Evolutionary conservation across 2,888 invertebrate genomes (phyloP), one percentile per base, ranked within the genome.

Genomic region (Drepanosiphum platanoidis): DNA sequence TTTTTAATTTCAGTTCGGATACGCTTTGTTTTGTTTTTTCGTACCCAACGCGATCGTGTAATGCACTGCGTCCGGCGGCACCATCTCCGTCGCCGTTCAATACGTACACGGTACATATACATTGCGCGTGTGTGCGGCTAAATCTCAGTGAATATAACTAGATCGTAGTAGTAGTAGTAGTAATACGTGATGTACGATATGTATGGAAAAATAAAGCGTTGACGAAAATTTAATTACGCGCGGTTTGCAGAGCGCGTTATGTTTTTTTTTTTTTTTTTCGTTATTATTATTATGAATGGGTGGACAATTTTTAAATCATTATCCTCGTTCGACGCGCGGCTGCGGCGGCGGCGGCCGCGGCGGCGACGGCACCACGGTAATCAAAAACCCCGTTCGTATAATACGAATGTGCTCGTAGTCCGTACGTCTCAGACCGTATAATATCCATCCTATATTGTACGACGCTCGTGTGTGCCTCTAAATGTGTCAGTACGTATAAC

Each of bases 251-350:
- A 4, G 30, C 68, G 1, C 68, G 18, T 30, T 64, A 11, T 11
- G 5, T 66, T 68, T 61, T 13, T 34, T 7, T 68, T 27, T 64
- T 27, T 27, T 64, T 27, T 13, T 27, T 64, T 27, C 13, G 11
- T 27, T 27, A 64, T 64, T 27, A 27, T 64, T 11, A 13, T 68
- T 32, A 34, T 34, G 18, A 68, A 68, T 68, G 34, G 68, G 68
- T 68, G 68, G 68, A 68, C 68, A 68, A 68, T 68, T 68, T 68
- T 68, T 68, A 34, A 68, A 68, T 68, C 68, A 15, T 68, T 68
- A 68, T 64, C n/a, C 64, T 27, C 64, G 46, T 46, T 18, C 15
- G 5, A 5, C 46, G 64, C 27, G n/a, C 61, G 61, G 22, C 61
- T 3, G 9, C 58, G 58, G 18, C 27, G n/a, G n/a, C n/a, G n/a